These are phyloP conservation scores for Lasioglossum malachurum DNA, from an alignment of 2,888 invertebrate species.

Conservation along the genomic window DNA sequence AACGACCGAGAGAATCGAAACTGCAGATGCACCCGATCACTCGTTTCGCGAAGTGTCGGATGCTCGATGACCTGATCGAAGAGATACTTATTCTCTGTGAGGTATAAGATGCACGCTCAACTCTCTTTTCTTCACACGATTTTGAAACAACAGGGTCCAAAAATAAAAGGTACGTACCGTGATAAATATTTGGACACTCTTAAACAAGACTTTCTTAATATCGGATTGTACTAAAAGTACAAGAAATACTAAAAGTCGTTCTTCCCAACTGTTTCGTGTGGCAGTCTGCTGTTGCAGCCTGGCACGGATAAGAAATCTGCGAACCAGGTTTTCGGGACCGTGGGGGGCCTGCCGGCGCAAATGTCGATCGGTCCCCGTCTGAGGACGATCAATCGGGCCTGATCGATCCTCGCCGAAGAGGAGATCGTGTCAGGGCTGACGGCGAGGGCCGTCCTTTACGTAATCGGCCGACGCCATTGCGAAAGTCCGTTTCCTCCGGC, in stretches of 20 bases:
- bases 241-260: no score
- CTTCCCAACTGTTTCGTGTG: no score
- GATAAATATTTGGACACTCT: no score
- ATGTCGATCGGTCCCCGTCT: constrained; percentile 36
- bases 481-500: constrained; percentile 54
- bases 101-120: no score
- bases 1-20: background rate
- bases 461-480: constrained; percentile 59
- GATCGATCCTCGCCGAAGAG: constrained; percentile 49
- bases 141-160: no score
- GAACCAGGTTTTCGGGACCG: background rate
- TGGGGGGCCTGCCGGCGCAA: background rate
- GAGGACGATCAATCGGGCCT: constrained; percentile 50
- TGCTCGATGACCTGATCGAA: background rate
- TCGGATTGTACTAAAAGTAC: no score
- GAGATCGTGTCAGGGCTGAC: constrained; percentile 58
- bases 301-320: background rate
- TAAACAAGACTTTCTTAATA: no score
- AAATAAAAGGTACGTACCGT: no score
- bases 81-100: background rate
- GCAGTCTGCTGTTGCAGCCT: background rate
- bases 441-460: constrained; percentile 61
- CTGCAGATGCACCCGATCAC: background rate
- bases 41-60: background rate
- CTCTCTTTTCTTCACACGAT: no score